Evolutionary conservation across 2,888 invertebrate genomes (phyloP), one percentile per base, ranked within the genome.

Genomic region (Macaria liturata): DNA sequence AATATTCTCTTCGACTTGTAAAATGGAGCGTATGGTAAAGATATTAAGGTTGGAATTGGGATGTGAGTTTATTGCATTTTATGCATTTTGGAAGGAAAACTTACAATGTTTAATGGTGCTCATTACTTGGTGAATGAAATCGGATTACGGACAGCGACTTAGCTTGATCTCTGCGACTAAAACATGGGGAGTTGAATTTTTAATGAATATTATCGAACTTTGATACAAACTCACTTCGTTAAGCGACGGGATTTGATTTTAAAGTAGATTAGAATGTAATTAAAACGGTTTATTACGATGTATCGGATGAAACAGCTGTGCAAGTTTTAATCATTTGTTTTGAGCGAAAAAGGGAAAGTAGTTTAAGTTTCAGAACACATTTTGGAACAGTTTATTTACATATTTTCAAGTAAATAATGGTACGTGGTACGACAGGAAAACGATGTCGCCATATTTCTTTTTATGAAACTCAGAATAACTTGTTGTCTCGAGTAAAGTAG

Each of bases 111-210:
- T 88, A 86, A 87, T 87, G 84, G 78, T 78, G 78, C 82, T 88
- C 84, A 87, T 88, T 88, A 88, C 78, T 84, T 77, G 78, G 80
- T 76, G 79, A 86, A 86, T 85, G 83, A 81, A 88, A 87, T 87
- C 83, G 80, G 84, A 86, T 87, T 86, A 84, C 77, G 69, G 79
- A 76, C 76, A 75, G 81, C 77, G 78, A 76, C 77, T 81, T 78
- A 80, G 78, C 81, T 76, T 80, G 80, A 84, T 84, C 80, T 83
- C 75, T 77, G 74, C 77, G 77, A 76, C 75, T 82, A 75, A 81
- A 82, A 80, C 74, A 80, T 76, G 75, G 73, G 72, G 69, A 20
- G 76, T 80, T 80, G 46, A 76, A 81, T 83, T 80, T 80, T 76
- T 65, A 71, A 84, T 81, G 74, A 70, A 71, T 57, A 64, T 60